Percentiles rank a stretch among this genome's conserved stretches.
Evolutionary conservation across 2,888 invertebrate species (phyloP).

Genomic region (Embidobia sp.): DNA sequence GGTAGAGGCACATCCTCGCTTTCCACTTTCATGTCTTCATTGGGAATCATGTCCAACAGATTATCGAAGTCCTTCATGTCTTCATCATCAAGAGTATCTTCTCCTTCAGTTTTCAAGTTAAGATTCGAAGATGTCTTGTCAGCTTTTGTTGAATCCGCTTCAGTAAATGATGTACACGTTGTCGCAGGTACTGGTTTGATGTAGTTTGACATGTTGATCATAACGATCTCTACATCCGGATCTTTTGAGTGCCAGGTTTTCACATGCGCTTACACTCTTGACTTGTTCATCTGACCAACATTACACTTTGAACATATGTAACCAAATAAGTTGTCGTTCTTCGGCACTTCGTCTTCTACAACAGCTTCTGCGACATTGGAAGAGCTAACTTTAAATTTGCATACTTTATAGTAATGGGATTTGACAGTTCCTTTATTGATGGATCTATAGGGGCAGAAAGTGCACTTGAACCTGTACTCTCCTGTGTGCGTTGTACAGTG

Average conservation of each 20-base stretch:
- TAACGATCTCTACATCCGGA: slow-evolving; percentile 82
- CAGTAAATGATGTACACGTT: not conserved
- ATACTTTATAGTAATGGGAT: slow-evolving; percentile 78
- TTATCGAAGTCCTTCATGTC: slow-evolving; percentile 44
- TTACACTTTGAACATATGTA: slow-evolving; percentile 89
- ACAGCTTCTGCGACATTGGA: slow-evolving; percentile 65
- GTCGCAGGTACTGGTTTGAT: slow-evolving; percentile 57
- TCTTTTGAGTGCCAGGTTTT: slow-evolving; percentile 82
- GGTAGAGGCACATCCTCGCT: not conserved
- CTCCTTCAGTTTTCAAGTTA: not conserved
- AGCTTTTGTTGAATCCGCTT: too few relatives aligned
- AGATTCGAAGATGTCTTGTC: not conserved
- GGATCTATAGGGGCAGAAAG: slow-evolving; percentile 82
- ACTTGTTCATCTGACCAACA: slow-evolving; percentile 86
- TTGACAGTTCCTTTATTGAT: slow-evolving; percentile 76
- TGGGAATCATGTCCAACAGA: slow-evolving; percentile 51
- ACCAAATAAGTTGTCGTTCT: slow-evolving; percentile 80
- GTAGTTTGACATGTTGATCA: slow-evolving; percentile 78
- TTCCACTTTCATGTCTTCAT: slow-evolving; percentile 49
- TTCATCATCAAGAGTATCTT: slow-evolving; percentile 5
- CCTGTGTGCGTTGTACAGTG: slow-evolving; percentile 90
- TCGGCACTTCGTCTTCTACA: slow-evolving; percentile 71
- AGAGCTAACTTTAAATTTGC: too few relatives aligned
- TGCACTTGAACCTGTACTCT: slow-evolving; percentile 87
- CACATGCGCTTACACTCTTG: slow-evolving; percentile 86